Evolutionary conservation across 2,113 vertebrate genomes (phyloP).

Genomic region (Hemicordylus capensis): DNA sequence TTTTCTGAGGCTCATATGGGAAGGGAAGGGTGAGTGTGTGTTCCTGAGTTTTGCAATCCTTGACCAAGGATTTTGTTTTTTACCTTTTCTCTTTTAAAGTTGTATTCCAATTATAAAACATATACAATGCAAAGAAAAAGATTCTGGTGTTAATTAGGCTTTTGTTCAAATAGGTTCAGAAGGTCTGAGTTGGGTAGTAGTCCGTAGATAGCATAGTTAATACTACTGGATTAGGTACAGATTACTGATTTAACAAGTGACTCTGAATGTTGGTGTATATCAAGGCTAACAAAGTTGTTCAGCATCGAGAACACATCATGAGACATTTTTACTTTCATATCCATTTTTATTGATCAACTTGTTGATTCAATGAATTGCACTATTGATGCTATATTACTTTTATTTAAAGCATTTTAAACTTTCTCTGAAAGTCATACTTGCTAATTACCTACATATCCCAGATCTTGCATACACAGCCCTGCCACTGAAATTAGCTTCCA

Average conservation of each 20-base stretch:
- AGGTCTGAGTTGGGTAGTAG: not conserved
- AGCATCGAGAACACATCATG: not conserved
- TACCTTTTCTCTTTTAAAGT: fast-evolving
- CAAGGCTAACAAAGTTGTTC: not conserved
- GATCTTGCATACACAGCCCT: no score
- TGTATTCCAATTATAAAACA: not conserved
- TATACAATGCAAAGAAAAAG: not conserved
- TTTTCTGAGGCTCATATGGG: not conserved
- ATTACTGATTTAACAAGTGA: not conserved
- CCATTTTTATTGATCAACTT: not conserved
- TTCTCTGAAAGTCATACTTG: no score
- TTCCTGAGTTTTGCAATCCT: no score
- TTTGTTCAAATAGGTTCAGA: fast-evolving
- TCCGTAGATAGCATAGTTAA: not conserved
- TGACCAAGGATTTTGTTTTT: not conserved
- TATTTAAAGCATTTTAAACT: no score
- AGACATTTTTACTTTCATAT: no score
- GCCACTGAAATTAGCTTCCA: no score
- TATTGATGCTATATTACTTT: not conserved
- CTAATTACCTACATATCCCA: no score
- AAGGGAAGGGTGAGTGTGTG: no score
- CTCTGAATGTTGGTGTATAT: not conserved
- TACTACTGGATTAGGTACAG: not conserved
- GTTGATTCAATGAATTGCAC: not conserved
- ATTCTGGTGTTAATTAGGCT: not conserved